A percentile compares a stretch with the other conserved stretches of the same genome.
phyloP scores from a whole-genome alignment of 2,797 vertebrate genomes.

The Enteromius fasciolatus region DNA sequence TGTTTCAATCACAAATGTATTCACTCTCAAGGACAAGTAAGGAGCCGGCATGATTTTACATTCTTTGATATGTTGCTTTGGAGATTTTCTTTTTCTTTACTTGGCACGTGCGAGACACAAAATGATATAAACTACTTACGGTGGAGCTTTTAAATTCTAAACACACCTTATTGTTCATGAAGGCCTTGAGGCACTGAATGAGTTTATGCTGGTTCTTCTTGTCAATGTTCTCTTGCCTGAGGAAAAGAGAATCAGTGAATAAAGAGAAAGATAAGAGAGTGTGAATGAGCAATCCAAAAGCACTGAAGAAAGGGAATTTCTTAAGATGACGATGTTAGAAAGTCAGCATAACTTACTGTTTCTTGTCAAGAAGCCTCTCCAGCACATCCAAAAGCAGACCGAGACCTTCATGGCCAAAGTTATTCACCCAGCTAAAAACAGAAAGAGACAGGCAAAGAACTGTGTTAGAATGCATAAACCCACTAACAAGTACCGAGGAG shows the following conservation, averaged over 20 bases:
- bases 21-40: conserved; percentile 26
- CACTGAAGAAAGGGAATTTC: conserved; percentile 11
- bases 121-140: conserved; percentile 23
- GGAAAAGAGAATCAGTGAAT: conserved; percentile 42
- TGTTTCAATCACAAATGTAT: conserved; percentile 14
- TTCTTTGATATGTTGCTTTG: conserved; percentile 10
- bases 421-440: conserved; percentile 92
- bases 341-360: conserved; percentile 84
- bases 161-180: conserved; percentile 99
- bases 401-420: conserved; percentile 98
- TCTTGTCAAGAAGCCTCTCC: conserved; percentile 96
- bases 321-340: neutral
- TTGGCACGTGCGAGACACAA: neutral
- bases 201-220: conserved; percentile 98
- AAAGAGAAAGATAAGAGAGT: conserved; percentile 25
- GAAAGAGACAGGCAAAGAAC: neutral
- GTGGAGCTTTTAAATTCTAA: conserved; percentile 38
- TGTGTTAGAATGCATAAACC: conserved; percentile 18
- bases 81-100: neutral
- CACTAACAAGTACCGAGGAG: neutral
- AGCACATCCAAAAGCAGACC: conserved; percentile 90
- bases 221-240: conserved; percentile 93
- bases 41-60: conserved; percentile 6
- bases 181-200: conserved; percentile 98
- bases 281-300: conserved; percentile 18